phyloP scores from a whole-genome alignment of 2,797 vertebrate genomes.

The Chromobotia macracanthus region DNA sequence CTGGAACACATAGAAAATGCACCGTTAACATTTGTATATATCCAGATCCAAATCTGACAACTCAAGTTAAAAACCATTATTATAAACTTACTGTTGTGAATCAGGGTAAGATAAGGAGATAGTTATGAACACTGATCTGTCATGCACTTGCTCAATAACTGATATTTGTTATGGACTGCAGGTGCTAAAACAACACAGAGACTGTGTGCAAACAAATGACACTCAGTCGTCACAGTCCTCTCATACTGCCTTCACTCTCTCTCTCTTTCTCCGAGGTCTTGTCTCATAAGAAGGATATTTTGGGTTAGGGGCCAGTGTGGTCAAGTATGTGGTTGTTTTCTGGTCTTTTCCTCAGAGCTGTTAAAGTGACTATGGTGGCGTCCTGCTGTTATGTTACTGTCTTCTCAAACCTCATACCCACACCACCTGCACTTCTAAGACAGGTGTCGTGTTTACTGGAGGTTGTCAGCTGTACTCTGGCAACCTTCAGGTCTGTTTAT shows the following conservation, averaged over 20 bases:
- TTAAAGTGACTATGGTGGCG: constrained; percentile 1
- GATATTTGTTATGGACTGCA: no score
- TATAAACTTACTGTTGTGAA: no score
- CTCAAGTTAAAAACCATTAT: no score
- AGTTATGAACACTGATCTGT: no score
- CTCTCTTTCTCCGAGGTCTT: background rate
- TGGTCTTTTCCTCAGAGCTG: constrained; percentile 7
- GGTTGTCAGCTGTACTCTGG: background rate
- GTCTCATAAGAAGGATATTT: constrained; percentile 1
- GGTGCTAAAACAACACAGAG: constrained; percentile 4
- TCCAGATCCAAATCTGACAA: no score
- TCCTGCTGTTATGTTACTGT: constrained; percentile 12
- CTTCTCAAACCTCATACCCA: constrained; percentile 43
- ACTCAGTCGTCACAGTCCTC: background rate
- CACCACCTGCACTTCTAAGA: constrained; percentile 27
- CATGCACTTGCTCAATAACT: constrained; percentile 7
- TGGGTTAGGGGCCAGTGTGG: constrained; percentile 18
- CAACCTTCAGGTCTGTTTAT: background rate
- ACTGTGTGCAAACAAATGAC: background rate
- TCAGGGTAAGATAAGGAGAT: no score
- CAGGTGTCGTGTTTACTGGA: constrained; percentile 34
- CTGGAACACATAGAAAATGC: background rate
- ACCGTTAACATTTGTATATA: background rate
- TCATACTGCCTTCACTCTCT: no score
- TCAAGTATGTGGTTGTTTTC: constrained; percentile 23